These are phyloP conservation scores for Apeira syringaria DNA, from an alignment of 2,888 invertebrate genomes.

Conservation along the genomic window DNA sequence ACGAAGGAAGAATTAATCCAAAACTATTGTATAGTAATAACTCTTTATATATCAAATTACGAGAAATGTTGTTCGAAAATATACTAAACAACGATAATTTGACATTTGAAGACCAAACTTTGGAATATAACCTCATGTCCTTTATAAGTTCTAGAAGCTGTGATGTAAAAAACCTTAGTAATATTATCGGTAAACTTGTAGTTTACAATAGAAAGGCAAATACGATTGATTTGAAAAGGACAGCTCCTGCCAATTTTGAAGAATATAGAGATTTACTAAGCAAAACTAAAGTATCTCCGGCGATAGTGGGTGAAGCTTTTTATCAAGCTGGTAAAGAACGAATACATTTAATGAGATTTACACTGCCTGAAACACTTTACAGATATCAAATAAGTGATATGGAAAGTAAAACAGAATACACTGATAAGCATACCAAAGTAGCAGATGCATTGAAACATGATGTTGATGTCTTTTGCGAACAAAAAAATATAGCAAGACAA, in stretches of 20 bases:
- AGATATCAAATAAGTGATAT: background rate
- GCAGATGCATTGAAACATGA: background rate
- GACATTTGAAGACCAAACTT: background rate
- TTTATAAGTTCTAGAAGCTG: background rate
- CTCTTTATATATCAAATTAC: background rate
- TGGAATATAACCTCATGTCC: background rate
- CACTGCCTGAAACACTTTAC: background rate
- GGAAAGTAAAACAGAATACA: background rate
- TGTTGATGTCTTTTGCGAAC: conserved; percentile 33
- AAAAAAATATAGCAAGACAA: conserved; percentile 36
- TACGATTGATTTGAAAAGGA: background rate
- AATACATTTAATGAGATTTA: background rate
- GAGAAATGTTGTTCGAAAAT: background rate
- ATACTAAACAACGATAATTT: background rate
- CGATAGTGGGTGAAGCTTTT: background rate
- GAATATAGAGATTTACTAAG: background rate
- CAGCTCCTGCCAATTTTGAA: background rate
- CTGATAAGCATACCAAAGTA: background rate
- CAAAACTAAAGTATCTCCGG: background rate
- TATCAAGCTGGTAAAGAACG: background rate
- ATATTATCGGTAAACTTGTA: background rate
- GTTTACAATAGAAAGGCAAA: background rate
- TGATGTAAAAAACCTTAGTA: background rate
- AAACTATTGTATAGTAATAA: background rate
- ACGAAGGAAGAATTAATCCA: background rate